phyloP scores from a whole-genome alignment of 2,797 vertebrate species.

The Hydrophis major region DNA sequence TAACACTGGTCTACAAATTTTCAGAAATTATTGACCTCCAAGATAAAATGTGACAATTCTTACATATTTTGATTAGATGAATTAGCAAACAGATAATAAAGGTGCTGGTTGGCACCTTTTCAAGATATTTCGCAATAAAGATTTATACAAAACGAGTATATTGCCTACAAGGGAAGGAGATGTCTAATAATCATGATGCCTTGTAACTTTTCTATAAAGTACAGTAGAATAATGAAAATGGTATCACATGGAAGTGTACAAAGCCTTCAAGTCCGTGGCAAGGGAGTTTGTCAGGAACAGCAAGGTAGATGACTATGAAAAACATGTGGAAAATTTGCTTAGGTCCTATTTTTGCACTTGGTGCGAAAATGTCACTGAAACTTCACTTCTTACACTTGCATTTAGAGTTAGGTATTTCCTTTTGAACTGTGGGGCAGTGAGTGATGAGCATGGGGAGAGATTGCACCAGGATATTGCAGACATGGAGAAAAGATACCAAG shows the following conservation, averaged over 20 bases:
- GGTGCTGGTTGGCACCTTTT: too few species aligned
- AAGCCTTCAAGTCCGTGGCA: not conserved
- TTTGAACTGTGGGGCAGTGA: too few species aligned
- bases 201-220: not conserved
- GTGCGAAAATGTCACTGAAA: not conserved
- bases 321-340: not conserved
- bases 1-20: not conserved
- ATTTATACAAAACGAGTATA: too few species aligned
- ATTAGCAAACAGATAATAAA: too few species aligned
- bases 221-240: not conserved
- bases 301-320: not conserved
- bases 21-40: too few species aligned
- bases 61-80: too few species aligned
- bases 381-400: not conserved
- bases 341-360: not conserved
- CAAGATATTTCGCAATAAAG: too few species aligned
- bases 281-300: not conserved
- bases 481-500: too few species aligned
- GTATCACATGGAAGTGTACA: not conserved
- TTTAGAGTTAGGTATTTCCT: not conserved
- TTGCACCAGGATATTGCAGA: too few species aligned
- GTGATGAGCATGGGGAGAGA: too few species aligned
- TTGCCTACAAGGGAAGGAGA: too few species aligned
- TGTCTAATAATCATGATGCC: not conserved
- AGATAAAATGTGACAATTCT: too few species aligned